Conservation (phyloP, 2,113 vertebrate species). For the Pomatostomus ruficeps region DNA sequence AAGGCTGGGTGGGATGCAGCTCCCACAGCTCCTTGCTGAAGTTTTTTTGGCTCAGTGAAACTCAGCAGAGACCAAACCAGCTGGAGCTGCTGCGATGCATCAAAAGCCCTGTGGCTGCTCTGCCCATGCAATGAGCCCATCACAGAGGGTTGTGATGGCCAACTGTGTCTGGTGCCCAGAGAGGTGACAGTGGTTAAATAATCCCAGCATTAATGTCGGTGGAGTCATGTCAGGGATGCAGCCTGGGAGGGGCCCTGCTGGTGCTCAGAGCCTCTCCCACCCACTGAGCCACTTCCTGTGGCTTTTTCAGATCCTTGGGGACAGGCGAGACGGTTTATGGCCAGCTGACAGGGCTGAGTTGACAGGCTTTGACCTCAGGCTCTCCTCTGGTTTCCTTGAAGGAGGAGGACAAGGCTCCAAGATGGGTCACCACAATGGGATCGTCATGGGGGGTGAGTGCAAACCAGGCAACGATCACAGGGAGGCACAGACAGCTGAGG, state of each 20-base stretch:
- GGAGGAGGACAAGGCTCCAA: not conserved
- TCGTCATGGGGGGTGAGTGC: accelerated
- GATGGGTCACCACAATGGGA: not conserved
- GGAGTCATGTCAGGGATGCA: not conserved
- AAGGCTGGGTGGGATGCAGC: not conserved
- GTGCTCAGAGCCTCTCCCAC: accelerated
- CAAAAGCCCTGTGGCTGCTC: not conserved
- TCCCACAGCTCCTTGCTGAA: not conserved
- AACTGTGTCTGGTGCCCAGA: not conserved
- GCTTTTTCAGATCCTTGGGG: not conserved
- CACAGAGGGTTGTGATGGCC: not conserved
- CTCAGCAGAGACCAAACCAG: not conserved
- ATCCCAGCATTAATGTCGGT: not conserved
- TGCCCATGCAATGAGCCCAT: accelerated
- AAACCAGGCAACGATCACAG: not conserved
- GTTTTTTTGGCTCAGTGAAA: not conserved
- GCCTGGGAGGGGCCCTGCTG: not conserved
- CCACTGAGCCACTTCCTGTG: not conserved
- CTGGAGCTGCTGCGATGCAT: not conserved
- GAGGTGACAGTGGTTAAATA: not conserved
- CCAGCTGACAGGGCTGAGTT: not conserved
- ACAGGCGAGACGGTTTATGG: accelerated
- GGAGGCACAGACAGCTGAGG: not conserved
- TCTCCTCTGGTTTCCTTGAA: not conserved
- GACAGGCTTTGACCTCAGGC: not conserved